These are phyloP conservation scores for Bradypodion ventrale DNA, from an alignment of 2,797 vertebrate species.

Conservation along the genomic window DNA sequence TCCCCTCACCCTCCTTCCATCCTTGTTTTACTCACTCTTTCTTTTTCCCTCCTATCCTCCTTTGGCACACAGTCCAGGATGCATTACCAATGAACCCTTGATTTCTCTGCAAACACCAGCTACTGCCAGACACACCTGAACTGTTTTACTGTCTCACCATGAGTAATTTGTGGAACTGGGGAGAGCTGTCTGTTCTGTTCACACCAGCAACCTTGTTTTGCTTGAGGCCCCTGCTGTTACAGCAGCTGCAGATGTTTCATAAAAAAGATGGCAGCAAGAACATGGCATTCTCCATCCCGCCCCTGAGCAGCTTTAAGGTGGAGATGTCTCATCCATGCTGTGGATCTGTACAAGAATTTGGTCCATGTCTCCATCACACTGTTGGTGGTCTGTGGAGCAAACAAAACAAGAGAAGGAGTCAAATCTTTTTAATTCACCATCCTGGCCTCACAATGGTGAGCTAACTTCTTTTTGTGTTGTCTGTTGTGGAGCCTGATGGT, in stretches of 20 bases:
- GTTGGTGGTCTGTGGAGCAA: background rate
- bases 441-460: no score
- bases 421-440: no score
- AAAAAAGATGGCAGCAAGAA: background rate
- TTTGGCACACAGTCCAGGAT: background rate
- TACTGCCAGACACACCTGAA: background rate
- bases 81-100: conserved; percentile 11
- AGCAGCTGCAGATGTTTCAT: background rate
- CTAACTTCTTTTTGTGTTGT: no score
- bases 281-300: background rate
- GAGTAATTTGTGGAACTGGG: background rate
- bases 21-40: background rate
- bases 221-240: background rate
- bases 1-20: background rate
- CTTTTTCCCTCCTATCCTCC: conserved; percentile 4
- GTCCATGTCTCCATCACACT: background rate
- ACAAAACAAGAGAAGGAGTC: background rate
- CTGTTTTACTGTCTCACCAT: background rate
- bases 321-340: background rate
- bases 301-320: background rate
- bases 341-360: background rate
- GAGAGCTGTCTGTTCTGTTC: background rate
- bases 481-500: no score
- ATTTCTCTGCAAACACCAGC: background rate
- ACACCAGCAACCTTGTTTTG: background rate